Evolutionary conservation across 1,140 invertebrate species (phyloP).

Genomic region (Drosophila hydei): DNA sequence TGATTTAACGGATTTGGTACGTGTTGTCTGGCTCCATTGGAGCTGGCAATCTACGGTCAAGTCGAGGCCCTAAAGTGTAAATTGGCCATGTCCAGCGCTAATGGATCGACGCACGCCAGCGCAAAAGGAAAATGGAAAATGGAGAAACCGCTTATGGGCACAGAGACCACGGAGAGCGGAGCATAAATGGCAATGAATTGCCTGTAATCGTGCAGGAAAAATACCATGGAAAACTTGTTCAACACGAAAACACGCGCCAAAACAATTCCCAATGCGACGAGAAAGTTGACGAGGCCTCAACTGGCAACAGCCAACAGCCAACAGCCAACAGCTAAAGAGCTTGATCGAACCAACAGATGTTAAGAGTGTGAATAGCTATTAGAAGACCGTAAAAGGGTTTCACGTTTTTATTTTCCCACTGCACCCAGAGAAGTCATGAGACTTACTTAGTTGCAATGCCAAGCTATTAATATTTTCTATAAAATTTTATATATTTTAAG

Average conservation of each 20-base stretch:
- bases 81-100: conserved; percentile 58
- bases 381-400: conserved; percentile 1
- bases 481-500: too few species aligned
- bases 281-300: conserved; percentile 27
- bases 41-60: conserved; percentile 30
- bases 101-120: conserved; percentile 48
- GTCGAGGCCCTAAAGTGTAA: conserved; percentile 49
- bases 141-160: conserved; percentile 30
- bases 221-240: conserved; percentile 47
- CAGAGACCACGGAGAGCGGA: neutral
- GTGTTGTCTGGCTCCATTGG: conserved; percentile 28
- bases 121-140: conserved; percentile 47
- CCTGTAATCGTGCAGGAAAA: conserved; percentile 43
- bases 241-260: conserved; percentile 60
- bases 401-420: neutral
- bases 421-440: too few species aligned
- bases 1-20: conserved; percentile 36
- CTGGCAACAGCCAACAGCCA: neutral
- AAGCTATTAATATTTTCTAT: too few species aligned
- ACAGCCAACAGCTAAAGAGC: neutral
- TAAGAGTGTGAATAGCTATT: conserved; percentile 13
- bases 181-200: conserved; percentile 52
- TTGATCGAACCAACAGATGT: neutral
- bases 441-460: too few species aligned
- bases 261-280: conserved; percentile 37